Evolutionary conservation across 2,113 vertebrate species (phyloP), one percentile per base, ranked within the genome.

Genomic region (Rhabdomys dilectus): DNA sequence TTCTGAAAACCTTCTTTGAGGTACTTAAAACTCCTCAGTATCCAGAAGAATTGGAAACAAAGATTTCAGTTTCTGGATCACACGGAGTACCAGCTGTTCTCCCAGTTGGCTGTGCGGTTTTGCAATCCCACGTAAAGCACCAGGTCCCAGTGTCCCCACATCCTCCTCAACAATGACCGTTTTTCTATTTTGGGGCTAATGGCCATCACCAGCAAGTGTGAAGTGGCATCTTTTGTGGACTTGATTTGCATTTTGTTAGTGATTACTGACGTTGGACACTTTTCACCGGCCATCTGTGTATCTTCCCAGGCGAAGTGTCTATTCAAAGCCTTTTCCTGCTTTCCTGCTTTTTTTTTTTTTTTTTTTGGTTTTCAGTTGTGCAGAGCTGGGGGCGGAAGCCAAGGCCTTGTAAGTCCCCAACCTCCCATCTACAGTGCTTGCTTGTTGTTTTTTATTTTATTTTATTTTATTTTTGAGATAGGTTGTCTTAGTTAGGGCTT

Each of bases 261-360:
- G 34, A 91, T 51, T 36, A 48, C 42, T 51, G 45, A 51, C 3
- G 3, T 16, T 64, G 75, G 42, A 45, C 93, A 29, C 42, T 64
- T 77, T 85, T 91, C 45, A 10, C 39, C 3, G 22, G 88, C 77
- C 91, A 89, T 73, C 93, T 91, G 95, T 9, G 16, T 53, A 36
- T 91, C 84, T 92, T 78, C 80, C 85, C 19, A 58, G 62, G 45
- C 91, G 88, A 91, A 91, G 72, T 51, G 62, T 58, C 90, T 88
- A 84, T 78, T 88, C 48, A n/a, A 80, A 51, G 21, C 77, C 56
- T 89, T 85, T 75, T 56, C 88, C 77, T 48, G 45, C 22, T 88
- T 64, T 45, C 5, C 5, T 45, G 45, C 3, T 45, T 45, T 45
- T 45, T 45, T 45, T 45, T 45, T 45, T 45, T 45, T 45, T 45